Evolutionary conservation across 2,888 invertebrate genomes (phyloP).

Genomic region (Fragum whitleyi): DNA sequence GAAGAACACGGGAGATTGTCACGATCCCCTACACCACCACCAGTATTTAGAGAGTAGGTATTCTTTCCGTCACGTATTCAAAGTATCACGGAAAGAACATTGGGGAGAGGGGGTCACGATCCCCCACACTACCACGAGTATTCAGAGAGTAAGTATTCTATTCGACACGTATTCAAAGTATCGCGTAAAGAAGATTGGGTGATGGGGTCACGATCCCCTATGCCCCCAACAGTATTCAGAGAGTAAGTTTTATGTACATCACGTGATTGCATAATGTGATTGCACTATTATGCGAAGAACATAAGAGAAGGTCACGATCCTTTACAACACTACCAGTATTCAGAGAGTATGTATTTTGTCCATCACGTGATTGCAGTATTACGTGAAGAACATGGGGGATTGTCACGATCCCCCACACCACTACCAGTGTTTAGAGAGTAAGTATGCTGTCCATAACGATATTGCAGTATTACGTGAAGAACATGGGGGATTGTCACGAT

Average conservation of each 20-base stretch:
- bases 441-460: conserved; percentile 18
- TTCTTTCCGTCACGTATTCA: too few relatives aligned
- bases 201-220: too few relatives aligned
- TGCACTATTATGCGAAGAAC: conserved; percentile 9
- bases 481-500: conserved; percentile 16
- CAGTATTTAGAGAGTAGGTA: conserved; percentile 23
- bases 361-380: conserved; percentile 4
- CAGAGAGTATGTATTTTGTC: too few relatives aligned
- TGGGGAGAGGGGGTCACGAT: conserved; percentile 18
- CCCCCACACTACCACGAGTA: conserved; percentile 35
- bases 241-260: too few relatives aligned
- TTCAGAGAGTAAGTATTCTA: conserved; percentile 18
- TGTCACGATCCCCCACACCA: conserved; percentile 39
- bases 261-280: too few relatives aligned
- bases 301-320: too few relatives aligned
- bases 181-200: too few relatives aligned
- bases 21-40: conserved; percentile 42
- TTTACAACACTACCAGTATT: too few relatives aligned
- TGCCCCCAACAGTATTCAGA: too few relatives aligned
- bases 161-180: too few relatives aligned
- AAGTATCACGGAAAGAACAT: conserved; percentile 2
- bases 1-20: conserved; percentile 6
- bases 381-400: conserved; percentile 5
- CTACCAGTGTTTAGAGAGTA: conserved; percentile 22
- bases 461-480: conserved; percentile 19